Conservation (phyloP, 2,888 invertebrate species). For the Girardia tigrina region DNA sequence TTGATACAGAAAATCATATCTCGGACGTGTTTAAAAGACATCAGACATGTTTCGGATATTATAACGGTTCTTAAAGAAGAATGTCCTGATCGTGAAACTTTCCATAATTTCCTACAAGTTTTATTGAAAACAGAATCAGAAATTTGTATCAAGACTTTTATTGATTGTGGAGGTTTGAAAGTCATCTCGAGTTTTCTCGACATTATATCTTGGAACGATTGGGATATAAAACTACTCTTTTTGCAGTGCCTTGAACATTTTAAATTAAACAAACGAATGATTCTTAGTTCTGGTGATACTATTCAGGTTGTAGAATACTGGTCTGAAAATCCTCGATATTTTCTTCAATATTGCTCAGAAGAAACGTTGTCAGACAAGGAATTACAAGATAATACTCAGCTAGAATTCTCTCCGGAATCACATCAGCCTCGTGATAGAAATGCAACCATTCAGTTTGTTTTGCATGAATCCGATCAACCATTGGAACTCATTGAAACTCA, state of each 20-base stretch:
- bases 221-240: not conserved
- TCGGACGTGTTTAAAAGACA: not conserved
- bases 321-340: not conserved
- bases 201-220: not conserved
- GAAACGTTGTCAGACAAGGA: not conserved
- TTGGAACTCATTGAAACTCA: not conserved
- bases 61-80: constrained; percentile 5
- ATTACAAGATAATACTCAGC: not conserved
- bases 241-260: constrained; percentile 19
- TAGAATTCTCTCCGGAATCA: not conserved
- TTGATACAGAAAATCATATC: not conserved
- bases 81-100: not conserved
- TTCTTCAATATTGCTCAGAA: not conserved
- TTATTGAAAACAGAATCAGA: not conserved
- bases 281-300: not conserved
- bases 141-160: not conserved
- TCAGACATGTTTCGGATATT: not conserved
- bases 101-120: not conserved
- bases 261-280: not conserved
- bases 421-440: not conserved
- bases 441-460: not conserved
- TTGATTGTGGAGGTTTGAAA: not conserved
- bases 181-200: constrained; percentile 6
- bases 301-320: not conserved
- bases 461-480: not conserved